Conservation (phyloP, 2,888 invertebrate species). For the Tenthredo livida region DNA sequence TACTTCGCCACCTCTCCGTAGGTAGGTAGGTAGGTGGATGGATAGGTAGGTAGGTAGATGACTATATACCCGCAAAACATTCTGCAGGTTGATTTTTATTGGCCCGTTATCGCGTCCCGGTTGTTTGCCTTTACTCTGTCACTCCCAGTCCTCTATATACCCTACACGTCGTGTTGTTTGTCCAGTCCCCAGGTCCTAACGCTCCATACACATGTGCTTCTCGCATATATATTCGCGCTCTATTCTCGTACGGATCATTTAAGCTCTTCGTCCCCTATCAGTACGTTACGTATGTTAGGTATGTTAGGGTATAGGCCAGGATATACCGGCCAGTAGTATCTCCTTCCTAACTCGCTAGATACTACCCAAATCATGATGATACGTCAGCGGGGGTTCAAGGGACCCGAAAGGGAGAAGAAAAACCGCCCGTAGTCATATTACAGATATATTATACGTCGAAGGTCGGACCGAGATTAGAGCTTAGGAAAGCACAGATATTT, state of each 20-base stretch:
- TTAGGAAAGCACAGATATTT: background rate
- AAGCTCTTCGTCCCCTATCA: background rate
- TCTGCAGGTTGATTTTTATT: conserved; percentile 64
- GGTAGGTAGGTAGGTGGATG: too few species aligned
- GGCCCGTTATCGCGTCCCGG: conserved; percentile 65
- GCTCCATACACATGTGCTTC: background rate
- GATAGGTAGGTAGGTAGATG: too few species aligned
- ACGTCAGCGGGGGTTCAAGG: conserved; percentile 1
- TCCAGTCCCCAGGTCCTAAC: conserved; percentile 30
- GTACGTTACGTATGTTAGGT: background rate
- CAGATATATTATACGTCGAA: conserved; percentile 18
- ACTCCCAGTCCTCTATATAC: conserved; percentile 48
- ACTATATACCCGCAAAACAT: conserved; percentile 42
- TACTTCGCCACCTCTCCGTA: background rate
- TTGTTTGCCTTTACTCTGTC: conserved; percentile 66
- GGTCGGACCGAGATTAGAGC: background rate
- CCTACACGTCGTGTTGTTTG: conserved; percentile 21
- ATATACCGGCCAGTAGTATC: background rate
- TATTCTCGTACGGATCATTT: conserved; percentile 42
- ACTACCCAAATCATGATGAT: background rate
- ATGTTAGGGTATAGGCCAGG: background rate
- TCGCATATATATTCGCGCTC: conserved; percentile 23
- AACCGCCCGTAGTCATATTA: background rate
- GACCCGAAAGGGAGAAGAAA: background rate
- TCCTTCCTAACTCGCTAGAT: background rate